Evolutionary conservation across 2,113 vertebrate species (phyloP).

Genomic region (Guaruba guarouba): DNA sequence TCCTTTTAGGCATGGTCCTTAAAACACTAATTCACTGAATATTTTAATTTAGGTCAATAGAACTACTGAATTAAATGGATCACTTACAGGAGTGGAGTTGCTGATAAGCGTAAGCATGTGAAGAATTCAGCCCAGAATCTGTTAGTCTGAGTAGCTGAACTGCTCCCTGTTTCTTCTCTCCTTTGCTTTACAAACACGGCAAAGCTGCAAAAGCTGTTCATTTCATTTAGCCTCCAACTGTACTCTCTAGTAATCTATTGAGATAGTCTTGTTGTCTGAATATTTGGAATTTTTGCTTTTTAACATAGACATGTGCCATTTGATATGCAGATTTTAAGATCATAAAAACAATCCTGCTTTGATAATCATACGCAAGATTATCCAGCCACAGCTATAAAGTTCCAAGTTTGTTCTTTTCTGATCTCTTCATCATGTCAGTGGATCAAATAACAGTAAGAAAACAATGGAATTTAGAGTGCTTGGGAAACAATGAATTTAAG

Average conservation of each 20-base stretch:
- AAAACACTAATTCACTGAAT: neutral
- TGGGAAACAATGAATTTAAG: constrained; percentile 51
- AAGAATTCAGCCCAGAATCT: neutral
- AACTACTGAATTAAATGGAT: neutral
- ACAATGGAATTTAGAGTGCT: constrained; percentile 28
- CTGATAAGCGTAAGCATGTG: neutral
- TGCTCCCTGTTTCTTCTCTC: neutral
- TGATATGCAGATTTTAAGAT: constrained; percentile 63
- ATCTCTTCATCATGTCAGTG: constrained; percentile 36
- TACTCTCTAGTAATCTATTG: constrained; percentile 22
- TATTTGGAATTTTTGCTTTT: constrained; percentile 42
- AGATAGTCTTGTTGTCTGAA: constrained; percentile 31
- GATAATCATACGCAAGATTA: constrained; percentile 62
- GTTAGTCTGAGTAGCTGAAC: neutral
- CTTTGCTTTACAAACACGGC: neutral
- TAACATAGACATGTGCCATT: constrained; percentile 29
- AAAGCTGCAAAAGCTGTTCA: neutral
- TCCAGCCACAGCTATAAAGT: constrained; percentile 41
- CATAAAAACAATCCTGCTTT: constrained; percentile 62
- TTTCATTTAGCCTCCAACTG: constrained; percentile 27
- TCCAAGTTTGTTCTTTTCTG: constrained; percentile 27
- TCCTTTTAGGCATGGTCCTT: neutral
- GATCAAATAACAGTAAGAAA: constrained; percentile 43
- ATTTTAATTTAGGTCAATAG: neutral
- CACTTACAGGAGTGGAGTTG: neutral